phyloP scores from a whole-genome alignment of 2,888 invertebrate genomes.

The Ligdia adustata region DNA sequence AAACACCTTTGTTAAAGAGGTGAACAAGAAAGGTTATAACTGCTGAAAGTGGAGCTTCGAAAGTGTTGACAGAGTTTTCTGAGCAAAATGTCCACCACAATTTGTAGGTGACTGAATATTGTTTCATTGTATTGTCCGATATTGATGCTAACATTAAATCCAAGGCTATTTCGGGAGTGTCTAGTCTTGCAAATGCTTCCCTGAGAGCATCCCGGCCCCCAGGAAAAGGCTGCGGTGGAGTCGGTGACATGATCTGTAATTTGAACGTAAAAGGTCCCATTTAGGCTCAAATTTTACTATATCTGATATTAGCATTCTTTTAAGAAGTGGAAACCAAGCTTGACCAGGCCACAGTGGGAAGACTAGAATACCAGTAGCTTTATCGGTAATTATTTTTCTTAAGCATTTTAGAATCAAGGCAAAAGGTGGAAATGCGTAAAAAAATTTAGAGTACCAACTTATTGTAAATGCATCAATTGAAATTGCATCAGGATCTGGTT shows the following conservation, averaged over 20 bases:
- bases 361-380: conserved; percentile 24
- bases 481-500: conserved; percentile 5
- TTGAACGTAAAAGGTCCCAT: conserved; percentile 10
- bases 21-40: conserved; percentile 29
- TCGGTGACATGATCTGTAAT: conserved; percentile 20
- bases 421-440: conserved; percentile 20
- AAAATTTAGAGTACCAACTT: conserved; percentile 1
- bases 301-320: conserved; percentile 6
- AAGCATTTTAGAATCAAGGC: conserved; percentile 17
- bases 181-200: conserved; percentile 7
- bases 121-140: conserved; percentile 24
- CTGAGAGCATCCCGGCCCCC: conserved; percentile 21
- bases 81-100: conserved; percentile 30
- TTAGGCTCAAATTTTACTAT: conserved; percentile 13
- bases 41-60: not conserved
- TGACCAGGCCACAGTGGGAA: conserved; percentile 29
- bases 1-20: conserved; percentile 32
- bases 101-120: conserved; percentile 24
- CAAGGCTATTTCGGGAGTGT: conserved; percentile 1
- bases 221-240: conserved; percentile 19
- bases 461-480: conserved; percentile 12
- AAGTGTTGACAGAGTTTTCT: not conserved
- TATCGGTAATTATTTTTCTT: conserved; percentile 19
- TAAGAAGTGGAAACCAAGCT: conserved; percentile 24
- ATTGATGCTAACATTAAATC: conserved; percentile 22